These are phyloP conservation scores for Drosophila kambysellisi DNA, from an alignment of 2,888 invertebrate genomes.

Conservation along the genomic window DNA sequence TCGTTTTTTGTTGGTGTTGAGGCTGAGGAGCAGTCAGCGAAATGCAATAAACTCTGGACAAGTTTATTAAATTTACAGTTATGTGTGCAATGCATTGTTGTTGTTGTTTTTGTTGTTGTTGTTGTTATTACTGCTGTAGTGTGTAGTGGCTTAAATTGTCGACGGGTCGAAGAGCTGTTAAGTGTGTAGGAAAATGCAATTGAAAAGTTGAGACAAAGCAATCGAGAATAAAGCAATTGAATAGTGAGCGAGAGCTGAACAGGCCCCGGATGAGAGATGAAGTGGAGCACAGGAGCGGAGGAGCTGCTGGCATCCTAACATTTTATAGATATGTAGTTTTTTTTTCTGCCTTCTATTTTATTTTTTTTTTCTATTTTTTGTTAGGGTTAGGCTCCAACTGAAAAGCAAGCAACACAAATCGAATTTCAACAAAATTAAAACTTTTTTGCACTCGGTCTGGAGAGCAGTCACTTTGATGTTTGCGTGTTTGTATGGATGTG, in stretches of 20 bases:
- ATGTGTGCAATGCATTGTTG: slow-evolving; percentile 52
- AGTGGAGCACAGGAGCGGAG: background rate
- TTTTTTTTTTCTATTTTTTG: background rate
- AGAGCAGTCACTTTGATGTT: slow-evolving; percentile 3
- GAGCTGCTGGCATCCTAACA: background rate
- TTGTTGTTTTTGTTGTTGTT: slow-evolving; percentile 7
- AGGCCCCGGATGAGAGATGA: no score
- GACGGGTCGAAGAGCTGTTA: slow-evolving; percentile 41
- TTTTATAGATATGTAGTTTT: slow-evolving; percentile 16
- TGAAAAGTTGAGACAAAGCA: slow-evolving; percentile 62
- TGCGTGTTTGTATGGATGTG: background rate
- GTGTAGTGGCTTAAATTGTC: slow-evolving; percentile 45
- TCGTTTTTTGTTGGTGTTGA: slow-evolving; percentile 13
- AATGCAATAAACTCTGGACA: slow-evolving; percentile 72
- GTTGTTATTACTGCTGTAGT: slow-evolving; percentile 1
- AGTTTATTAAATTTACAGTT: slow-evolving; percentile 77
- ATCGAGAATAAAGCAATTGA: slow-evolving; percentile 51
- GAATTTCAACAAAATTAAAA: slow-evolving; percentile 52
- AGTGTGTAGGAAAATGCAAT: slow-evolving; percentile 56
- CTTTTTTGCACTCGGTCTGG: slow-evolving; percentile 21
- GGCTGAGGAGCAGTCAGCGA: slow-evolving; percentile 48
- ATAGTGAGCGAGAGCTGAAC: slow-evolving; percentile 12
- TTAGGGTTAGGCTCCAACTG: slow-evolving; percentile 19
- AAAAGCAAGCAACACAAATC: slow-evolving; percentile 58
- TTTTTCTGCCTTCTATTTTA: background rate